Evolutionary conservation across 2,888 invertebrate genomes (phyloP), one percentile per base, ranked within the genome.

Genomic region (Plebejus melissa): DNA sequence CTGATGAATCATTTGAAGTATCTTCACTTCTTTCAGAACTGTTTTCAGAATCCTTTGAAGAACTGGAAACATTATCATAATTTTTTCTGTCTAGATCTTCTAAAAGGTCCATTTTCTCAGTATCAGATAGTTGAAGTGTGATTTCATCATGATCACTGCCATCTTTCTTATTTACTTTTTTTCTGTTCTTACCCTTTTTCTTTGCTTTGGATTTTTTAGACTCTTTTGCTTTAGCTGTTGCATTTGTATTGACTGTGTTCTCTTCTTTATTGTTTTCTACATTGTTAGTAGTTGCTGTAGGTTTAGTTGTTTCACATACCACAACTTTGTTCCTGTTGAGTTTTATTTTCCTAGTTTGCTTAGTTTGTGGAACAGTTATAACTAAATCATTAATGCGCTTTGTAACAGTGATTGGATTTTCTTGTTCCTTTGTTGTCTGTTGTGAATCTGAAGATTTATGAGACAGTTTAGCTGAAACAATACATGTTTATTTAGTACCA

Each of bases 101-200:
- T 54, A 94, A 79, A 7, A 94, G 81, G 83, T 94, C 93, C 90
- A 93, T 91, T 80, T 94, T 93, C 77, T 93, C 93, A 1, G 90
- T 84, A 82, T 94, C 93, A 0, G 94, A 94, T 22, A 93, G 77
- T 76, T 94, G 90, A 0, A 94, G 78, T 1, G 88, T 92, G 54
- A 94, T 92, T 80, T 94, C 94, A 79, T 94, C 93, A 4, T 90
- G 88, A 79, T 94, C 91, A 58, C 89, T 88, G 1, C 87, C 89
- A 74, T 88, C 87, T 78, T 88, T 87, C 0, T 82, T 83, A 13
- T 78, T 77, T 32, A 80, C 82, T 74, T 85, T 86, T 76, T 85
- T 86, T 77, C 83, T 85, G 41, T 80, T 81, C 76, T 86, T 88
- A 69, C 85, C 87, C 76, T 87, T 90, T 70, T 82, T 85, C 80